Evolutionary conservation across 2,113 vertebrate genomes (phyloP).

Genomic region (Passer montanus): DNA sequence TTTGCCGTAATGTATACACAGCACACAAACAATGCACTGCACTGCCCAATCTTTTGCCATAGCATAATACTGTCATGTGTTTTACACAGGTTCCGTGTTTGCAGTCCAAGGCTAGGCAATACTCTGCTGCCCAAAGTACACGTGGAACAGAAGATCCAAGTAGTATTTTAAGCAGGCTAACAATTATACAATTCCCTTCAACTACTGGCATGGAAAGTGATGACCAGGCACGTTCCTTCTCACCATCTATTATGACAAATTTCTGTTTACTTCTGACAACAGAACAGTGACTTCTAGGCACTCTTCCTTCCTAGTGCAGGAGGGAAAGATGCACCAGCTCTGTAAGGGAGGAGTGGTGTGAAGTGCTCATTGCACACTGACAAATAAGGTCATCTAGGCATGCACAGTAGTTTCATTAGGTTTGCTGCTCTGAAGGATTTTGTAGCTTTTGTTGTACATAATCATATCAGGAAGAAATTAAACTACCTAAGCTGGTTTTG

Average conservation of each 20-base stretch:
- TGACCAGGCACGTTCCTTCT: not conserved
- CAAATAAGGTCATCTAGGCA: not conserved
- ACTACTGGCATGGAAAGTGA: not conserved
- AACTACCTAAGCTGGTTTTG: not conserved
- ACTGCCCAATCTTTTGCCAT: not conserved
- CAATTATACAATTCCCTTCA: not conserved
- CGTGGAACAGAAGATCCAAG: not conserved
- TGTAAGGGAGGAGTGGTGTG: not conserved
- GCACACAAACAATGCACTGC: not conserved
- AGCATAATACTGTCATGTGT: not conserved
- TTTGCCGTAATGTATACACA: not conserved
- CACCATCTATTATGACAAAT: not conserved
- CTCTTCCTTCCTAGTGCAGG: not conserved
- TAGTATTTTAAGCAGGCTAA: not conserved
- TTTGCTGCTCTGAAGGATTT: not conserved
- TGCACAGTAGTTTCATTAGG: not conserved
- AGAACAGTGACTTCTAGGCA: not conserved
- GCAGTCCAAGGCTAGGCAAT: not conserved
- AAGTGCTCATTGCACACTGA: not conserved
- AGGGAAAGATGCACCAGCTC: not conserved
- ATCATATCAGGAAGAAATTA: constrained; percentile 4
- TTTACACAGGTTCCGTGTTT: not conserved
- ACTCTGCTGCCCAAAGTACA: not conserved
- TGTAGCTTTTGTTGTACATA: not conserved
- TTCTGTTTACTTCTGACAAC: not conserved